Base-by-base conservation (phyloP, 2,113 vertebrate genomes). In the Psophia crepitans region DNA sequence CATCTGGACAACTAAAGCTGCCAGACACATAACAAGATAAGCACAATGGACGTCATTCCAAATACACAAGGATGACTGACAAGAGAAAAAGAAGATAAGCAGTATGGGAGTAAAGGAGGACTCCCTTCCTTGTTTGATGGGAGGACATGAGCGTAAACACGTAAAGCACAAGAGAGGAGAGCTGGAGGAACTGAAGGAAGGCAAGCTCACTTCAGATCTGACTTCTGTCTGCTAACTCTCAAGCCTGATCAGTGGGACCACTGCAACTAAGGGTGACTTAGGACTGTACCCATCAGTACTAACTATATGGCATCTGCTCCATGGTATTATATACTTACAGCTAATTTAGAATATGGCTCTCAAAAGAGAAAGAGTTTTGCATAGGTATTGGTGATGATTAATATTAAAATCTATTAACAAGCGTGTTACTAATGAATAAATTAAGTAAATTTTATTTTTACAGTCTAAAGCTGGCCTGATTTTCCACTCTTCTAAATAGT, bases 141-240 rank as follows among this genome's bases (percentile, higher is more conserved):
- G 35, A 84, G 9, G 43, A 26, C 27, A 30, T 8, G 17, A 60
- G 7, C 0, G 0, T 20, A 37, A 65, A 48, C 3, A 27, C 14
- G 48, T 33, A 21, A 32, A 53, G 16, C 14, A 35, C 5, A n/a
- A 85, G 28, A 44, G 17, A n/a, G 28, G 35, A 54, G 44, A 78
- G 61, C 8, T 44, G 37, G 14, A 63, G 35, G 18, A 93, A 24
- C 9, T 14, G 46, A 51, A 65, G 37, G 27, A 78, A 90, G 41
- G 39, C 12, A 58, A 63, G 9, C 1, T 49, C 15, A 7, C n/a
- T 83, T 70, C 8, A 32, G 11, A 56, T n/a, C 32, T 53, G n/a
- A 74, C 6, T 73, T 6, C 32, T 51, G 3, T 5, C 41, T 23
- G 35, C 49, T 35, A 46, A 54, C 5, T n/a, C 28, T 71, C 17